phyloP scores from a whole-genome alignment of 2,888 invertebrate species.

The Siphonodentalium dalli region DNA sequence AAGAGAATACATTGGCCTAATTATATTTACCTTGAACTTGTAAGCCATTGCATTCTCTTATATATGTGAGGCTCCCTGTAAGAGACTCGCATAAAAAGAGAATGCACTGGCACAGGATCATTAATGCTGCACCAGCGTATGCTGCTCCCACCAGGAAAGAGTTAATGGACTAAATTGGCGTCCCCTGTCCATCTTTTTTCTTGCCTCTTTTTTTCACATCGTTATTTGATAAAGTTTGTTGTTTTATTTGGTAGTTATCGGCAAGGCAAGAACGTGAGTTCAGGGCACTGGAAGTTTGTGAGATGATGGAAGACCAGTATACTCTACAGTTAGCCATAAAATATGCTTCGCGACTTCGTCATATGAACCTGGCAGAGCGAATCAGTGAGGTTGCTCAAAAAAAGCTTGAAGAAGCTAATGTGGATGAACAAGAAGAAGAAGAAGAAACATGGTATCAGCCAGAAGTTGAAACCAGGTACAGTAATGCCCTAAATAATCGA shows the following conservation, averaged over 20 bases:
- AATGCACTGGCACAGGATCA: too few relatives aligned
- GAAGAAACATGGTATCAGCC: too few relatives aligned
- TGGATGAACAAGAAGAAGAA: too few relatives aligned
- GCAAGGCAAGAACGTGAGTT: slow-evolving; percentile 84
- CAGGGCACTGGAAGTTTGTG: slow-evolving; percentile 85
- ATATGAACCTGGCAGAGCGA: slow-evolving; percentile 80
- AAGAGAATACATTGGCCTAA: too few relatives aligned
- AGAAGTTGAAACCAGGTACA: too few relatives aligned
- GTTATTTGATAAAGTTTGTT: neutral
- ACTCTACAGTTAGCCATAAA: slow-evolving; percentile 85
- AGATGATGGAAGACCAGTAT: slow-evolving; percentile 79
- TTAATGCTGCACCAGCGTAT: too few relatives aligned
- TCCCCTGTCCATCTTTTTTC: too few relatives aligned
- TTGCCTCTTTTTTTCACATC: neutral
- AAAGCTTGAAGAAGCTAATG: slow-evolving; percentile 45
- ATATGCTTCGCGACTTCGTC: slow-evolving; percentile 82
- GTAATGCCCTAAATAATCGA: too few relatives aligned
- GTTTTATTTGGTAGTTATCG: slow-evolving; percentile 73
- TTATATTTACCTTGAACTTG: too few relatives aligned
- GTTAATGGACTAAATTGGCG: neutral
- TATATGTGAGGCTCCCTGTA: too few relatives aligned
- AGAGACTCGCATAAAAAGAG: too few relatives aligned
- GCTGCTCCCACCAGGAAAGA: neutral
- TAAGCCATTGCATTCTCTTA: too few relatives aligned
- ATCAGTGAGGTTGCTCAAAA: slow-evolving; percentile 71